These are phyloP conservation scores for Pithys albifrons DNA, from an alignment of 2,113 vertebrate species.

Conservation along the genomic window DNA sequence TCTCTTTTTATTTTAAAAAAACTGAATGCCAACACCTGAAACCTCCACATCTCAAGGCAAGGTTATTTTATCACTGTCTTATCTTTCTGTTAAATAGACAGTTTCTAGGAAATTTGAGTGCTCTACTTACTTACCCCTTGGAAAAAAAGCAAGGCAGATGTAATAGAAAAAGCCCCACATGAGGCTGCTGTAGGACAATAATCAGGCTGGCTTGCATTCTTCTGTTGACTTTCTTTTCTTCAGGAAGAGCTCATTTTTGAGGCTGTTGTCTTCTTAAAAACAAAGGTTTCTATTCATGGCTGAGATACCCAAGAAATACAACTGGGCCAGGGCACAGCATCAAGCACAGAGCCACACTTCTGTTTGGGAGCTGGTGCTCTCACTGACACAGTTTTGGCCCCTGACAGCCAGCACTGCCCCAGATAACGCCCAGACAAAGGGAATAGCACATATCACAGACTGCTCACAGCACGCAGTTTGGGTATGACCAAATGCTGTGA, in stretches of 20 bases:
- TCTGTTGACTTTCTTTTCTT: background rate
- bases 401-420: background rate
- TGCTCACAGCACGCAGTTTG: background rate
- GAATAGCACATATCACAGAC: background rate
- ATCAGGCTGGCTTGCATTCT: background rate
- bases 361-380: background rate
- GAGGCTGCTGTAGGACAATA: background rate
- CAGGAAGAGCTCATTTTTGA: background rate
- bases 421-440: background rate
- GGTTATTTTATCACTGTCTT: background rate
- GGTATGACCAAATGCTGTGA: background rate
- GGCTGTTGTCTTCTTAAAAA: background rate
- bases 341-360: background rate
- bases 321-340: background rate
- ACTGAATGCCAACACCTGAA: background rate
- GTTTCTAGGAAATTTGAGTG: background rate
- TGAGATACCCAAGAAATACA: background rate
- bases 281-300: background rate
- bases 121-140: background rate
- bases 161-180: fast-evolving
- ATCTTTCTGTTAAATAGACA: background rate
- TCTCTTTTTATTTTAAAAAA: background rate
- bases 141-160: background rate
- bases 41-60: background rate
- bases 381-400: background rate